Base-by-base conservation (phyloP, 2,113 vertebrate species). In the Eleginops maclovinus region DNA sequence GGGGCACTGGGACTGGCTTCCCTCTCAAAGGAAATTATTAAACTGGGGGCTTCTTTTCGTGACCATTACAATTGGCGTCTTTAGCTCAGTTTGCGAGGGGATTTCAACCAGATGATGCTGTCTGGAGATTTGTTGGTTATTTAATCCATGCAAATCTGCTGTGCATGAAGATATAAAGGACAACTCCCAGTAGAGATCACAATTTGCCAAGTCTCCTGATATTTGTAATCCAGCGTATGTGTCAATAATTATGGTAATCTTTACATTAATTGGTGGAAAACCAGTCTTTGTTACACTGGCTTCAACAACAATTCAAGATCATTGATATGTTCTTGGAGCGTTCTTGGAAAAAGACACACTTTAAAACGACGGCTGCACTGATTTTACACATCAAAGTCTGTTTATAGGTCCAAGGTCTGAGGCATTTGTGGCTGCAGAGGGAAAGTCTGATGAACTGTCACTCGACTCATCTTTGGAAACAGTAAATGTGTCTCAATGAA, bases 1-100 rank as follows among this genome's bases (percentile, higher is more conserved):
- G 84, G 87, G 82, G 73, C 63, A 8, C 51, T 36, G 77, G 85
- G 31, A 50, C 77, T 55, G 54, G 53, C 79, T 70, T 54, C 26
- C n/a, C 77, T 75, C 81, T 84, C 70, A 67, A 58, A 11, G 76
- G 55, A 67, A 77, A 89, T 79, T 24, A 76, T 75, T 58, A 77
- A 66, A 82, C 6, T 3, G 50, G 69, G 16, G 50, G 9, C 13
- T 66, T 61, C 12, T 71, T 69, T 74, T 50, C 0, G n/a, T 64
- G 71, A 72, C 64, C 54, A 36, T 77, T 65, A 54, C 15, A 77
- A 60, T 41, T 15, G 4, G 17, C 28, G 71, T 47, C 21, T 41
- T 15, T 9, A 22, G 10, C 4, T 72, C 36, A 13, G 51, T 66
- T 62, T 72, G 19, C 14, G 15, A 24, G 41, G 31, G n/a, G 12